A percentile compares a stretch with the other conserved stretches of the same genome.
These are phyloP conservation scores for Drosophila nr. perissopoda DNA, from an alignment of 2,888 invertebrate species.

Conservation along the genomic window DNA sequence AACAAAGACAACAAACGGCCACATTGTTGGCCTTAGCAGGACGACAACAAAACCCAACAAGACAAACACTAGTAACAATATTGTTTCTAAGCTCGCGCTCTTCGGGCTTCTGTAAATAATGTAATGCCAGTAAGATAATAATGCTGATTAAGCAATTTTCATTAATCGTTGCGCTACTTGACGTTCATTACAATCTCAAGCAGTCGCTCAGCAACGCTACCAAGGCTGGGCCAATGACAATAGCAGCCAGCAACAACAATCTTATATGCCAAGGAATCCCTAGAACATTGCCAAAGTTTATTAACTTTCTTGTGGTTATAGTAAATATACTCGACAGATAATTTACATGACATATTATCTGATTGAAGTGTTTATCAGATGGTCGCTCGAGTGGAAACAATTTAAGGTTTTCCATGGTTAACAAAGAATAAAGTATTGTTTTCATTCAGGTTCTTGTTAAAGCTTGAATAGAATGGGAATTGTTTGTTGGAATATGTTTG, in stretches of 20 bases:
- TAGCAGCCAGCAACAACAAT: constrained; percentile 20
- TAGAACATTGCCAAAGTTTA: constrained; percentile 17
- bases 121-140: constrained; percentile 77
- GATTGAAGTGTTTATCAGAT: constrained; percentile 3
- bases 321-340: constrained; percentile 4
- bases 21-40: constrained; percentile 49
- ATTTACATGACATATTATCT: constrained; percentile 12
- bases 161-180: constrained; percentile 77
- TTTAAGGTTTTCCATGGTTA: neutral
- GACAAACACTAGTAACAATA: constrained; percentile 14
- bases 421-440: neutral
- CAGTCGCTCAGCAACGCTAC: constrained; percentile 30
- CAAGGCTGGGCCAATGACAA: constrained; percentile 34
- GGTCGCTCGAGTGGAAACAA: neutral
- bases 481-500: neutral
- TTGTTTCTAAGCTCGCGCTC: constrained; percentile 36
- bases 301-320: constrained; percentile 20
- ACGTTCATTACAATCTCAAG: constrained; percentile 74
- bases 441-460: neutral
- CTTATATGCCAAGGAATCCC: constrained; percentile 19
- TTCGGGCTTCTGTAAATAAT: constrained; percentile 67
- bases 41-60: constrained; percentile 10
- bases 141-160: constrained; percentile 81
- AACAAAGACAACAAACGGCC: constrained; percentile 55
- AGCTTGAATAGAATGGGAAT: neutral